These are phyloP conservation scores for Silurus meridionalis DNA, from an alignment of 2,113 vertebrate genomes.

Conservation along the genomic window DNA sequence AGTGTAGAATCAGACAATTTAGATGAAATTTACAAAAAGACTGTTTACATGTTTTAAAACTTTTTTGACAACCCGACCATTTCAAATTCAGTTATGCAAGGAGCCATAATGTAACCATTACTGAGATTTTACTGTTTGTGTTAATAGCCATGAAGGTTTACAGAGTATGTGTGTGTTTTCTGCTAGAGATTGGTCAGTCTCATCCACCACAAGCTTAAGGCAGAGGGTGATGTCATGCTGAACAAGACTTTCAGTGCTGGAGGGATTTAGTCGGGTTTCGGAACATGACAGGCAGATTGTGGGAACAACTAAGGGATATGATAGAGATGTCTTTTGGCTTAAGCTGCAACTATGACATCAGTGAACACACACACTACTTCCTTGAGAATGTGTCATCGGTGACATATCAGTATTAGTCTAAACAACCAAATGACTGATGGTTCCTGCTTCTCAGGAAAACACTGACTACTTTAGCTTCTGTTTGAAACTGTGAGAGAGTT, in stretches of 20 bases:
- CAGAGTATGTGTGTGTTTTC: conserved; percentile 18
- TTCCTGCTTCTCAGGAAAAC: conserved; percentile 52
- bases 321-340: conserved; percentile 68
- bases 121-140: conserved; percentile 31
- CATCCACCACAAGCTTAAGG: conserved; percentile 44
- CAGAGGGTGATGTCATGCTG: conserved; percentile 68
- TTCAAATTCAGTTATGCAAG: not conserved
- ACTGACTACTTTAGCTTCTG: not conserved
- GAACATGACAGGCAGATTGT: conserved; percentile 46
- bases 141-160: conserved; percentile 34
- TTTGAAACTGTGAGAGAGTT: not conserved
- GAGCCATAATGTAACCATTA: conserved; percentile 28
- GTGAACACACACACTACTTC: conserved; percentile 27
- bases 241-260: conserved; percentile 50
- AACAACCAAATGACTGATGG: conserved; percentile 46
- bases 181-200: conserved; percentile 34
- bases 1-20: not conserved
- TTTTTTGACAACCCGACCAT: conserved; percentile 23
- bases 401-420: conserved; percentile 51
- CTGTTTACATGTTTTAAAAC: not conserved
- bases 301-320: conserved; percentile 73
- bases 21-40: too few relatives aligned
- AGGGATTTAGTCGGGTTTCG: conserved; percentile 44
- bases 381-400: conserved; percentile 55
- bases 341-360: conserved; percentile 64